Evolutionary conservation across 2,797 vertebrate genomes (phyloP).

Genomic region (Eulemur mongoz): DNA sequence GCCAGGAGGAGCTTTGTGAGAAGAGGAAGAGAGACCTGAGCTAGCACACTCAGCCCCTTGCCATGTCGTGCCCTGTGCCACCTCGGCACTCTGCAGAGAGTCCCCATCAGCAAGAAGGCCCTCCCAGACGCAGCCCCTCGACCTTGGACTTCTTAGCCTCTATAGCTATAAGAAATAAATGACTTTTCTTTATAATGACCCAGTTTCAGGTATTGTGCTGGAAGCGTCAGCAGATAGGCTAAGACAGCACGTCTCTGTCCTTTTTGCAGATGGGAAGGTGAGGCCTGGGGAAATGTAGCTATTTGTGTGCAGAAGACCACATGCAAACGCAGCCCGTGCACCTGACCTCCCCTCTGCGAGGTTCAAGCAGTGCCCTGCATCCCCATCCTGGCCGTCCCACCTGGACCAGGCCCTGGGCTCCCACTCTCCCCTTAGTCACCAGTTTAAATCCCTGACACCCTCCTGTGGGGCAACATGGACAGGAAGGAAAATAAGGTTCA

Average conservation of each 20-base stretch:
- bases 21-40: not conserved
- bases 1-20: not conserved
- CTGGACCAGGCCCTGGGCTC: not conserved
- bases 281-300: not conserved
- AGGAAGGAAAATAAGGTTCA: not conserved
- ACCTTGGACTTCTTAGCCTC: not conserved
- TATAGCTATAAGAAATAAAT: not conserved
- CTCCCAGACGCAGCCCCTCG: not conserved
- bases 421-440: not conserved
- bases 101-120: not conserved
- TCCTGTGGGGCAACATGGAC: not conserved
- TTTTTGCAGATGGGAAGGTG: too few species aligned
- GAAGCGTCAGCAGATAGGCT: not conserved
- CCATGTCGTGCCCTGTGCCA: not conserved
- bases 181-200: not conserved
- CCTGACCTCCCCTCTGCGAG: accelerated
- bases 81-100: not conserved
- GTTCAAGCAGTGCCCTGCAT: accelerated
- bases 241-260: not conserved
- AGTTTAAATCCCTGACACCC: not conserved
- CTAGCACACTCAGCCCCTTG: not conserved
- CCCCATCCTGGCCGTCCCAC: accelerated
- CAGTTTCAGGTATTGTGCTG: not conserved
- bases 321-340: accelerated
- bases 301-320: not conserved